Evolutionary conservation across 2,888 invertebrate genomes (phyloP), one percentile per base, ranked within the genome.

Genomic region (Synergus umbraculus): DNA sequence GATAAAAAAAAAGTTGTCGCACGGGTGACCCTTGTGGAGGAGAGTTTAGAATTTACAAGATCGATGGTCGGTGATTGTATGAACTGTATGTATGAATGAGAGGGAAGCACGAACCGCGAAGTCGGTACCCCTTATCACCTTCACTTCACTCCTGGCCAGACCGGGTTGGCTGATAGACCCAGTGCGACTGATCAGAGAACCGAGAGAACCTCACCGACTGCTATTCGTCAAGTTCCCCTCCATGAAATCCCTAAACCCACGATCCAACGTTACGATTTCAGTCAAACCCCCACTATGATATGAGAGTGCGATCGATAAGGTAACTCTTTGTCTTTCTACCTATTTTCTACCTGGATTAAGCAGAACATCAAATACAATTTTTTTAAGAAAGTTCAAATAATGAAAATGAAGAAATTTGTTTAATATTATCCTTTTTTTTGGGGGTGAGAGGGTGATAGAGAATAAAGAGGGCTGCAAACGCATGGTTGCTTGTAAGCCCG

Each of bases 131-230:
- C 54, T 54, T 54, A 13, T 54, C 54, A 54, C 54, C n/a, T 54
- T 54, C 54, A n/a, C 54, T n/a, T 37, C n/a, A 54, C 54, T 54
- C 44, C 54, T 79, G 41, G 77, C 43, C 78, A 76, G 54, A 79
- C 80, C 79, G 77, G 77, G 73, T 69, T 83, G 83, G 81, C 79
- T 76, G 81, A 79, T 78, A 78, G 77, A 81, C 84, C 83, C 83
- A 83, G 79, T 81, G 83, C 85, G 84, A 86, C 86, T 86, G 83
- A 81, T 69, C 79, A 64, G 69, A 7, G 9, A 54, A 54, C 8
- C 54, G 9, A 64, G 69, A 7, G n/a, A 54, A 54, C 8, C 54
- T n/a, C 54, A n/a, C 54, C n/a, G 54, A n/a, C 9, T 2, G 9
- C n/a, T 54, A n/a, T 54, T 54, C n/a, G n/a, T n/a, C 3, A 54